These are phyloP conservation scores for Platysternon megacephalum DNA, from an alignment of 2,113 vertebrate genomes.

Conservation along the genomic window DNA sequence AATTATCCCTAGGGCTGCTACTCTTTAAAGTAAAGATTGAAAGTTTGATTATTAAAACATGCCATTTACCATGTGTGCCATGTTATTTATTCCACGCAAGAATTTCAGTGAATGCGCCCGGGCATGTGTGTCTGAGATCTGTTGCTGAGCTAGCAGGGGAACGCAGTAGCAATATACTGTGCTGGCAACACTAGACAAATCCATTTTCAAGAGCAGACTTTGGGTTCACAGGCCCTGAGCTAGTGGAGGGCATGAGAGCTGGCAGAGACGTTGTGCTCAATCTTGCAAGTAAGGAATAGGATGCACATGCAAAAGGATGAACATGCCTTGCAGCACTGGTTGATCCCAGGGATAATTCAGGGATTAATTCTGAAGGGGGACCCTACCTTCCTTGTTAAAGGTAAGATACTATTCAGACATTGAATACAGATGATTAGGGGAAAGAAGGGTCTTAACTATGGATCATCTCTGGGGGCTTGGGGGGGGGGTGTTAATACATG, in stretches of 20 bases:
- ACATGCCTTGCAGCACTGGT: background rate
- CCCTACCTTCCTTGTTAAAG: background rate
- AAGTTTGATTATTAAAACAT: background rate
- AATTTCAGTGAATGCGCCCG: background rate
- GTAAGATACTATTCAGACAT: background rate
- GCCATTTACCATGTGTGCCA: background rate
- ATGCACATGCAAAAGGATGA: background rate
- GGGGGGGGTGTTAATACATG: background rate
- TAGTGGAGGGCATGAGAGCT: background rate
- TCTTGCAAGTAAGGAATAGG: background rate
- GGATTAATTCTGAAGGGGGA: background rate
- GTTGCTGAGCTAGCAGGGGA: background rate
- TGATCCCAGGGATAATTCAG: background rate
- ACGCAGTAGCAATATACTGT: background rate
- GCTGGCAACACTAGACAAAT: background rate
- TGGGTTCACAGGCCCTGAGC: background rate
- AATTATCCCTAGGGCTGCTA: background rate
- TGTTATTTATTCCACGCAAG: background rate
- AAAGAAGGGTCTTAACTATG: background rate
- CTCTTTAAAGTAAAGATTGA: background rate
- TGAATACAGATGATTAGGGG: background rate
- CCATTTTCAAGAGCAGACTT: background rate
- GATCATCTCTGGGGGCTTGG: background rate
- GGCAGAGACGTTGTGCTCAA: background rate
- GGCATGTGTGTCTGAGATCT: background rate